phyloP scores from a whole-genome alignment of 2,888 invertebrate genomes.

The Platypus cylindrus region DNA sequence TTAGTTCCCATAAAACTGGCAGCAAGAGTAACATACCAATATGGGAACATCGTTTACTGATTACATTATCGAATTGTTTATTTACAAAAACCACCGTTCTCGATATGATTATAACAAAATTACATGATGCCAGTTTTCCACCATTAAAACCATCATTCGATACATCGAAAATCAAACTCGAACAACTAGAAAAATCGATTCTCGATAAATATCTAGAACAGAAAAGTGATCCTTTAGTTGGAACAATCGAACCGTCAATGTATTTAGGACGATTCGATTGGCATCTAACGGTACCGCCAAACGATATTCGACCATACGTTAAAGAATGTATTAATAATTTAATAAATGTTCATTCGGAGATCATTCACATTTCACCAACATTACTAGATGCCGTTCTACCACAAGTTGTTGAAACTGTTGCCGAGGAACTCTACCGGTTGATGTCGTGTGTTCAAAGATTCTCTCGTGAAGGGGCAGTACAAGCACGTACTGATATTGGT shows the following conservation, averaged over 20 bases:
- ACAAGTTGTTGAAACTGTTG: slow-evolving; percentile 80
- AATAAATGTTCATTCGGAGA: slow-evolving; percentile 65
- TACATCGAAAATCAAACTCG: slow-evolving; percentile 51
- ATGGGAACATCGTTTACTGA: slow-evolving; percentile 71
- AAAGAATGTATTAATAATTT: slow-evolving; percentile 78
- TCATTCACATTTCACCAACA: slow-evolving; percentile 63
- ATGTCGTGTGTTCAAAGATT: slow-evolving; percentile 66
- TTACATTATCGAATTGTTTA: slow-evolving; percentile 79
- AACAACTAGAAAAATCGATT: slow-evolving; percentile 47
- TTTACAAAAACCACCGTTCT: slow-evolving; percentile 67
- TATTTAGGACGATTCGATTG: slow-evolving; percentile 82
- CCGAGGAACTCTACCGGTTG: slow-evolving; percentile 81
- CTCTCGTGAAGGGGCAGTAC: slow-evolving; percentile 56
- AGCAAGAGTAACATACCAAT: slow-evolving; percentile 35
- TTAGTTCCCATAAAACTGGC: slow-evolving; percentile 29
- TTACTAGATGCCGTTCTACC: slow-evolving; percentile 60
- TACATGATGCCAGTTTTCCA: slow-evolving; percentile 61
- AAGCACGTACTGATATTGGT: slow-evolving; percentile 66
- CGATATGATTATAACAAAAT: slow-evolving; percentile 53
- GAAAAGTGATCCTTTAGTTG: slow-evolving; percentile 87
- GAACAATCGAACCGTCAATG: slow-evolving; percentile 94
- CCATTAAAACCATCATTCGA: slow-evolving; percentile 53
- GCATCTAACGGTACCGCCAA: slow-evolving; percentile 61
- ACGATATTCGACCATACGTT: slow-evolving; percentile 74
- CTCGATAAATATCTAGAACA: slow-evolving; percentile 77